Percentiles rank a stretch among this genome's conserved stretches.
Evolutionary conservation across 2,113 vertebrate species (phyloP).

Genomic region (Tinamus guttatus): DNA sequence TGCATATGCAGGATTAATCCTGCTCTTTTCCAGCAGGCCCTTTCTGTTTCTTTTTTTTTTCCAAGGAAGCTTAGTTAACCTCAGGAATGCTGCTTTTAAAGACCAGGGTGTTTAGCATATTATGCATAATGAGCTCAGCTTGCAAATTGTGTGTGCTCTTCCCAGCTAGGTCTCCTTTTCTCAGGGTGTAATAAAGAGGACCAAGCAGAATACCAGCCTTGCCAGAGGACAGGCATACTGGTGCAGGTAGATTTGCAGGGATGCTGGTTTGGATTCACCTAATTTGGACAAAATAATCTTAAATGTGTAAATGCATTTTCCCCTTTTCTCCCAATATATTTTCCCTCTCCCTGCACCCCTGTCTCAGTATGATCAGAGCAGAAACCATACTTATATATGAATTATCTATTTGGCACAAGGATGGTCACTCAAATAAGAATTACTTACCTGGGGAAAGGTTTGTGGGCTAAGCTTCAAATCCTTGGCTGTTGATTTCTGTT

Average conservation of each 20-base stretch:
- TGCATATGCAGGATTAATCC: conserved; percentile 43
- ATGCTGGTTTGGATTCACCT: neutral
- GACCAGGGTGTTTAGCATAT: neutral
- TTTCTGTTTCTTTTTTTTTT: neutral
- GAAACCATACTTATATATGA: neutral
- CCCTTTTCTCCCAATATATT: neutral
- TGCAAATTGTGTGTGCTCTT: neutral
- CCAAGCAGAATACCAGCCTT: neutral
- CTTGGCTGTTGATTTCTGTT: neutral
- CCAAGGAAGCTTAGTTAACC: conserved; percentile 15
- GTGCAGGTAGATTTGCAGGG: neutral
- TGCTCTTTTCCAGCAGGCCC: conserved; percentile 9
- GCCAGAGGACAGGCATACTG: neutral
- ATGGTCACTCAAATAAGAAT: neutral
- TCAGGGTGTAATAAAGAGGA: neutral
- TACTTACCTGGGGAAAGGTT: neutral
- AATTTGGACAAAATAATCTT: neutral
- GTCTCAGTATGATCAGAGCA: neutral
- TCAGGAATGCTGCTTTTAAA: conserved; percentile 9
- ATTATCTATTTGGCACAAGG: neutral
- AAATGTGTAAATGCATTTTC: neutral
- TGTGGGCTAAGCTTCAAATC: neutral
- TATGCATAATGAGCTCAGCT: neutral
- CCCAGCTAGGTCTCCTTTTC: neutral
- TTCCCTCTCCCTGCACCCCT: neutral